These are phyloP conservation scores for Noctua fimbriata DNA, from an alignment of 2,888 invertebrate genomes.

Conservation along the genomic window DNA sequence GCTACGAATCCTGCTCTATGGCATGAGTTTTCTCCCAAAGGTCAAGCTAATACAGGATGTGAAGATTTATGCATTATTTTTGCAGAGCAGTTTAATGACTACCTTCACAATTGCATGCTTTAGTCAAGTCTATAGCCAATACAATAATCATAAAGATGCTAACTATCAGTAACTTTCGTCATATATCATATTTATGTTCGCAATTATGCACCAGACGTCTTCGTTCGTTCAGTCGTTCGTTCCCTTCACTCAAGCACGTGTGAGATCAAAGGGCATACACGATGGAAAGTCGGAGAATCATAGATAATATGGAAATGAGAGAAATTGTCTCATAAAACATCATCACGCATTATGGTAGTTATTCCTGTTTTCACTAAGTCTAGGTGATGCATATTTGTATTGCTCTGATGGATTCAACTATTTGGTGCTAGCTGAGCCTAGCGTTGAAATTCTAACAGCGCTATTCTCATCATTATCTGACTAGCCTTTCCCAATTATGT, in stretches of 20 bases:
- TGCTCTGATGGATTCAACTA: neutral
- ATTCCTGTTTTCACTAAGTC: neutral
- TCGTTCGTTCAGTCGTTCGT: conserved; percentile 25
- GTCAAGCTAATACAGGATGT: neutral
- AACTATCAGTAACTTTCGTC: conserved; percentile 26
- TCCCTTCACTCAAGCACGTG: conserved; percentile 32
- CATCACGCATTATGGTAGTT: conserved; percentile 7
- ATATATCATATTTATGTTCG: conserved; percentile 17
- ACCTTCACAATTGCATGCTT: neutral
- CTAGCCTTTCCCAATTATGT: too few relatives aligned
- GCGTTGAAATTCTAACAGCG: neutral
- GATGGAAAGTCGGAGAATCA: conserved; percentile 34
- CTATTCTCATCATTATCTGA: too few relatives aligned
- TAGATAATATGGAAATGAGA: conserved; percentile 50
- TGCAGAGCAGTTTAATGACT: neutral
- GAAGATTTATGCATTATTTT: neutral
- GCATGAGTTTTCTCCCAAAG: neutral
- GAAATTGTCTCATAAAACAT: conserved; percentile 36
- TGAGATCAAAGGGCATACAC: conserved; percentile 43
- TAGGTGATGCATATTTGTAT: neutral
- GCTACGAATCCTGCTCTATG: neutral
- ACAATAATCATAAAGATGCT: conserved; percentile 25
- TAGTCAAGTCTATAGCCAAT: neutral
- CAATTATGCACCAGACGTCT: conserved; percentile 14
- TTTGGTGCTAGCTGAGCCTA: neutral